Evolutionary conservation across 2,888 invertebrate genomes (phyloP).

Genomic region (Phytoseiulus persimilis): DNA sequence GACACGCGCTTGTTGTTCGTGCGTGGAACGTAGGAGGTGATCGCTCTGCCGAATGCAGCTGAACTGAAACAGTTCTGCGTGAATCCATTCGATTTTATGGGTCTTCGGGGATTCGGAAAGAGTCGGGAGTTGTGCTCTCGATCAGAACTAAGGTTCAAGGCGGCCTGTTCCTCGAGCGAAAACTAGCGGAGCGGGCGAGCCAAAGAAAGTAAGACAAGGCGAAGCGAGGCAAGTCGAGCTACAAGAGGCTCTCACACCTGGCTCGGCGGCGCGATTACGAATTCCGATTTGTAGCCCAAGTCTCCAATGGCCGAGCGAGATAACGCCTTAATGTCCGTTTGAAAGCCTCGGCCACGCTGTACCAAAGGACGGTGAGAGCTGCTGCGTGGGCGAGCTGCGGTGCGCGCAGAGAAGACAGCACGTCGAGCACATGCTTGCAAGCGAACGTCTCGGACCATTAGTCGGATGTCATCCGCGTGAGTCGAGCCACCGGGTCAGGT

Average conservation of each 20-base stretch:
- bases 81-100: neutral
- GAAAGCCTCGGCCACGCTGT: neutral
- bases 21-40: neutral
- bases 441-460: neutral
- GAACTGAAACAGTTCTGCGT: neutral
- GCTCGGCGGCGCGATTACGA: neutral
- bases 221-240: too few relatives aligned
- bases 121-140: neutral
- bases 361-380: neutral
- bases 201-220: neutral
- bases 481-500: neutral
- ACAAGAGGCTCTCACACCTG: too few relatives aligned
- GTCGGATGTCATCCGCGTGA: neutral
- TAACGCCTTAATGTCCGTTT: neutral
- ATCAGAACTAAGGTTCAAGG: neutral
- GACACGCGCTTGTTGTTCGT: neutral
- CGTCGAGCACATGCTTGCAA: neutral
- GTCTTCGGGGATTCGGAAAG: neutral
- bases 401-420: neutral
- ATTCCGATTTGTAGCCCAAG: neutral
- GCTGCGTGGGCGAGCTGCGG: neutral
- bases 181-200: neutral
- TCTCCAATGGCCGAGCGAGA: neutral
- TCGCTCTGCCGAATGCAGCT: neutral
- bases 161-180: neutral